Evolutionary conservation across 2,797 vertebrate species (phyloP).

Genomic region (Syngnathus rostellatus): DNA sequence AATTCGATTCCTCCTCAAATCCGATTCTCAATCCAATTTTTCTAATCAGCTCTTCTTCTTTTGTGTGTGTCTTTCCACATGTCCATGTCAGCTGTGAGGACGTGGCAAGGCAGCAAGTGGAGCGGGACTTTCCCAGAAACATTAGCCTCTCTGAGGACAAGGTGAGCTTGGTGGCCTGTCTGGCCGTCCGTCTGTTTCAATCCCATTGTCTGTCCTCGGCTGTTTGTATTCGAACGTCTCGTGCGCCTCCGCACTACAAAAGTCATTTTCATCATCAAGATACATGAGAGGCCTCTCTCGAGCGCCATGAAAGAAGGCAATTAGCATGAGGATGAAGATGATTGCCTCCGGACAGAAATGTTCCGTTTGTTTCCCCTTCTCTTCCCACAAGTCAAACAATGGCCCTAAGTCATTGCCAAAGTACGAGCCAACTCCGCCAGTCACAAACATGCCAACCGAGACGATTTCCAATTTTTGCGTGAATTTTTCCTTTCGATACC

Average conservation of each 20-base stretch:
- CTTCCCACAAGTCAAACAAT: slow-evolving; percentile 16
- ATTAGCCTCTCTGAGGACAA: slow-evolving; percentile 53
- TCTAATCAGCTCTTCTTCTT: slow-evolving; percentile 36
- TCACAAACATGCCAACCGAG: background rate
- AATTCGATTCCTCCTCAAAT: too few relatives aligned
- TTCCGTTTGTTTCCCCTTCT: slow-evolving; percentile 38
- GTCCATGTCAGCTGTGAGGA: slow-evolving; percentile 41
- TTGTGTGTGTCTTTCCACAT: slow-evolving; percentile 26
- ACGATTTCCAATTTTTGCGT: background rate
- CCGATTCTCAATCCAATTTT: background rate
- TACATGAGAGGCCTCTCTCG: slow-evolving; percentile 31
- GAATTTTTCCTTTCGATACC: background rate
- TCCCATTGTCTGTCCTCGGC: slow-evolving; percentile 42
- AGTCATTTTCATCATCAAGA: slow-evolving; percentile 35
- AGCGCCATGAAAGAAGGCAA: slow-evolving; percentile 28
- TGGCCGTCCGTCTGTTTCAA: slow-evolving; percentile 44
- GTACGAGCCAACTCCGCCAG: background rate
- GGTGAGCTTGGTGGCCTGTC: slow-evolving; percentile 51
- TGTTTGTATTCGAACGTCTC: slow-evolving; percentile 27
- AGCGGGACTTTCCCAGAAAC: slow-evolving; percentile 65
- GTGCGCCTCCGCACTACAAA: slow-evolving; percentile 10
- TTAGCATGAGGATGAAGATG: slow-evolving; percentile 35
- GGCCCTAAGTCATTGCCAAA: background rate
- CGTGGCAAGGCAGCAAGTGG: slow-evolving; percentile 39
- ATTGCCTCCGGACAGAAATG: slow-evolving; percentile 23